phyloP scores from a whole-genome alignment of 2,797 vertebrate species.

The Spheniscus humboldti region DNA sequence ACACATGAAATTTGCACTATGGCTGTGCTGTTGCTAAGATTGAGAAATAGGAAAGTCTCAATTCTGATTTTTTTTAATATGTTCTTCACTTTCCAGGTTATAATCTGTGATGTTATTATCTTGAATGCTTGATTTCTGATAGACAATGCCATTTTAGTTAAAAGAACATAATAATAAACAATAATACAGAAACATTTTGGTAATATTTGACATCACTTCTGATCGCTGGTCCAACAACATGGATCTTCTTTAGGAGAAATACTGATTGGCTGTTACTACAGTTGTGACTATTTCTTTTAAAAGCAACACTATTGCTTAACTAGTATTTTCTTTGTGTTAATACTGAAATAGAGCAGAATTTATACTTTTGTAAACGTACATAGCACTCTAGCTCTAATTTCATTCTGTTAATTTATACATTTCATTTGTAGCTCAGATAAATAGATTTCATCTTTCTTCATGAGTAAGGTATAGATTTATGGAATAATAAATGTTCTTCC shows the following conservation, averaged over 20 bases:
- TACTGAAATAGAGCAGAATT: neutral
- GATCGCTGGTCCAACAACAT: neutral
- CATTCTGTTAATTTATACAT: neutral
- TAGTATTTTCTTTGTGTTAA: neutral
- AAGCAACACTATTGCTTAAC: neutral
- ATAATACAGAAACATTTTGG: neutral
- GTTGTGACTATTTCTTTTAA: neutral
- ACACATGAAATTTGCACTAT: slow-evolving; percentile 15
- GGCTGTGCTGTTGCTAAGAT: neutral
- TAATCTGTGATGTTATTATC: neutral
- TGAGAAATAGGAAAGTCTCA: neutral
- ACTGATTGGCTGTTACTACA: neutral
- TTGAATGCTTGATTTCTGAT: neutral
- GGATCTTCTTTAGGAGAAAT: neutral
- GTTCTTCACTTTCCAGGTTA: neutral
- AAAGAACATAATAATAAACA: neutral
- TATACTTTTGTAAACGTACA: neutral
- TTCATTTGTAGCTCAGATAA: neutral
- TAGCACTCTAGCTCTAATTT: neutral
- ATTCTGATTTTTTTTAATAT: neutral
- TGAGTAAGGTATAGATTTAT: neutral
- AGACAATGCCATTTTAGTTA: neutral
- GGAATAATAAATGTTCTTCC: neutral
- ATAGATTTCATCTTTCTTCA: neutral
- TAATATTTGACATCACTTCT: neutral